Base-by-base conservation (phyloP, 2,888 invertebrate genomes). In the Pachymerium ferrugineum region DNA sequence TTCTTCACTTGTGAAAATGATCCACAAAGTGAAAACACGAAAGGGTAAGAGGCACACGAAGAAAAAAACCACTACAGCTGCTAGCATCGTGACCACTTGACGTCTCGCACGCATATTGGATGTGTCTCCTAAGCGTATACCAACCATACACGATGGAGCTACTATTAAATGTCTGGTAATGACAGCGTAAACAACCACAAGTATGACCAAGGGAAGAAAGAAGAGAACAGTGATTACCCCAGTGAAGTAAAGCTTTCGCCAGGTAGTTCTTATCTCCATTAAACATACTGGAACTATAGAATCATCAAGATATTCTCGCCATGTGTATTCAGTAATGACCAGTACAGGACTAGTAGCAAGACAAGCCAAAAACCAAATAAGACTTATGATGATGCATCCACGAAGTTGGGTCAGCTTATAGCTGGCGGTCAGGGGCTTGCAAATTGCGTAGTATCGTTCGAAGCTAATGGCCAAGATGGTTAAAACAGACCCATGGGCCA, bases 1-100 rank as follows among this genome's bases (percentile, higher is more conserved):
- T 16, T 74, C 72, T 16, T 72, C 54, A 8, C 19, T 42, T 10
- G 72, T 19, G n/a, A 74, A n/a, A 74, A 95, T 90, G 75, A 93
- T 89, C 92, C 93, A 94, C 68, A 96, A 84, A 0, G 91, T 93
- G 67, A 96, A 86, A 1, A 94, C 91, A 76, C 93, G 88, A 82
- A 95, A 94, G 0, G 96, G 96, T 75, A 96, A 83, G 62, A 96
- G 86, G 80, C 94, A 95, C 73, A 94, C 84, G 83, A 97, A 96
- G 84, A 96, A 97, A 71, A 93, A 92, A 30, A 93, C 82, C 0
- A 95, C 94, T 0, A 95, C 94, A 0, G 93, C 91, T 6, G 91
- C 92, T 33, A 95, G 84, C 94, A 94, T 94, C 73, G 93, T 84
- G 47, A 94, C 92, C 29, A 94, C 93, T 85, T 94, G 93, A 89